Base-by-base conservation (phyloP, 2,888 invertebrate species). In the Plemyria rubiginata region DNA sequence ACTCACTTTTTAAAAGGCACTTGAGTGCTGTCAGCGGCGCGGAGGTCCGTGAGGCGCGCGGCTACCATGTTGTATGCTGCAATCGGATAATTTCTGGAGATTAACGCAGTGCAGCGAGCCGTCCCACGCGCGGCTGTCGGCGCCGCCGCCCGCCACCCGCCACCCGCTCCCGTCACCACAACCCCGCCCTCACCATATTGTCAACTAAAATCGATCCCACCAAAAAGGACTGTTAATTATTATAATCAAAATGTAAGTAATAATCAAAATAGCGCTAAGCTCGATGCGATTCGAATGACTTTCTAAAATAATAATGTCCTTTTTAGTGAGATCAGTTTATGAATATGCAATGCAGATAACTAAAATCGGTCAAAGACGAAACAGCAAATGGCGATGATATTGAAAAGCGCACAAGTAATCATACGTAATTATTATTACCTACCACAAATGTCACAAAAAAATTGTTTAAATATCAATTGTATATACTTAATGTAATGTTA, bases 1-100 rank as follows among this genome's bases (percentile, higher is more conserved):
- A 96, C 97, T 97, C 94, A 98, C 98, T 98, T 98, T 95, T 98
- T 98, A 96, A 98, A 97, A 97, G 98, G 98, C 97, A 98, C 97
- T 96, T 97, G 97, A 95, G 97, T 98, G 96, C 97, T 96, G 94
- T 96, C 95, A 90, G 98, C 97, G 92, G 98, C 98, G 93, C 98
- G 96, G 83, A 97, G 95, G 93, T 98, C 98, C 80, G 98, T 97
- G 89, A 98, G 96, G 90, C 98, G 96, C 95, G 98, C 98, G 93
- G 98, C 97, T 95, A 98, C 98, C 98, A 98, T 98, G 95, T 98
- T 98, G 95, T 98, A 98, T 94, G 98, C 98, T 98, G 96, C 93
- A 97, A 96, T 92, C 95, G 95, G 92, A 95, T 95, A 86, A 95
- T 95, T 94, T 95, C 95, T 95, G 81, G 78, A 88, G 82, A 90